Evolutionary conservation across 2,888 invertebrate genomes (phyloP).

Genomic region (Operophtera brumata): DNA sequence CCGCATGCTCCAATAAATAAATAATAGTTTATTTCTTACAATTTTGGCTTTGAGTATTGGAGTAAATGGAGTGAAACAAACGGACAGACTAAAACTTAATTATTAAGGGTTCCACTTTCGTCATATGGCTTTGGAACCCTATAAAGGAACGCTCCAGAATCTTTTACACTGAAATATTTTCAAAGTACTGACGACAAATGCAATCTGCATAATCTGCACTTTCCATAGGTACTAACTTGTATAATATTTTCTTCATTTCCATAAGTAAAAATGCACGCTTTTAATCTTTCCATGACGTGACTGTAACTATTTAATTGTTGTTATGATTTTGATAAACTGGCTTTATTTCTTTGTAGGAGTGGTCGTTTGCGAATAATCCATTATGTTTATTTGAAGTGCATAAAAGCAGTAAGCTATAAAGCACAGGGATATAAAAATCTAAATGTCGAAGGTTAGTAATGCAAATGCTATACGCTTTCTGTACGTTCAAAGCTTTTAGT

Average conservation of each 20-base stretch:
- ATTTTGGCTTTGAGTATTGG: too few species aligned
- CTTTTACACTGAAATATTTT: not conserved
- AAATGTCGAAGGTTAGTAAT: conserved; percentile 4
- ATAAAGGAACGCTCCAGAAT: not conserved
- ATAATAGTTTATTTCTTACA: too few species aligned
- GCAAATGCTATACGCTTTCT: not conserved
- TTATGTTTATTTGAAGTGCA: conserved; percentile 18
- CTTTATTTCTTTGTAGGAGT: conserved; percentile 11
- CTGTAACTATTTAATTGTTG: conserved; percentile 17
- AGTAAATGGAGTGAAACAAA: too few species aligned
- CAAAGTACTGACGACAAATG: not conserved
- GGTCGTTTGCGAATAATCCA: conserved; percentile 4
- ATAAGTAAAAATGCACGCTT: conserved; percentile 9
- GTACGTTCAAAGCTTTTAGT: not conserved
- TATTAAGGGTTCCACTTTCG: too few species aligned
- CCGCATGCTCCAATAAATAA: too few species aligned
- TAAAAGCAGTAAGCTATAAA: conserved; percentile 13
- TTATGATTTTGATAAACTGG: conserved; percentile 21
- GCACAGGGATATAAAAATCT: conserved; percentile 2
- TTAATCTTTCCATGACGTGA: conserved; percentile 22
- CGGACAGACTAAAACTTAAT: too few species aligned
- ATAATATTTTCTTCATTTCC: conserved; percentile 9
- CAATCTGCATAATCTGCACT: not conserved
- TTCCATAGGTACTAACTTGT: not conserved
- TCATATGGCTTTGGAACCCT: not conserved